Conservation (phyloP, 2,113 vertebrate species). For the Amphiprion ocellaris region DNA sequence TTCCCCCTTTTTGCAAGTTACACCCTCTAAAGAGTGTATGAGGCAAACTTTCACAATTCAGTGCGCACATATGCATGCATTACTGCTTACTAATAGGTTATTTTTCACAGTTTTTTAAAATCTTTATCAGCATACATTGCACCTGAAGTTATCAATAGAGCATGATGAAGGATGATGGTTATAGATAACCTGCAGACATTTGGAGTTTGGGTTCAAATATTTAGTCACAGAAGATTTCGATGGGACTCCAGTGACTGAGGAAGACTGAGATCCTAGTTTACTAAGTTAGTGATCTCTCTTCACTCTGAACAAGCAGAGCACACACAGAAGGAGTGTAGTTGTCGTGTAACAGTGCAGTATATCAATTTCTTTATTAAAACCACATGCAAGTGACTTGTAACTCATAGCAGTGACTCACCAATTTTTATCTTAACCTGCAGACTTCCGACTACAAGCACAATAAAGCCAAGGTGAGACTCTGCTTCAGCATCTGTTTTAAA, state of each 20-base stretch:
- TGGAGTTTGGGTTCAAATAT: too few species aligned
- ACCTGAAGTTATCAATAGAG: conserved; percentile 95
- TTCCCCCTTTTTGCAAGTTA: not conserved
- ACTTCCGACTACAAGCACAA: not conserved
- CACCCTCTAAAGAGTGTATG: not conserved
- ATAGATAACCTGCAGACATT: not conserved
- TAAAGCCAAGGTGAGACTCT: conserved; percentile 77
- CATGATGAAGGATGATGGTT: conserved; percentile 38
- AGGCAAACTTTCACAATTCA: not conserved
- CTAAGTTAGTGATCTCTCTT: not conserved
- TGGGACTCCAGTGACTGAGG: too few species aligned
- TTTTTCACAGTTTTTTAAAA: not conserved
- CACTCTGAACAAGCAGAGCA: not conserved
- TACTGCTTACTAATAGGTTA: not conserved
- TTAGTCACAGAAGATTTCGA: too few species aligned
- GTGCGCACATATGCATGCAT: not conserved
- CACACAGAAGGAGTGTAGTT: not conserved
- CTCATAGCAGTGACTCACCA: not conserved
- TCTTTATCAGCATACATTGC: conserved; percentile 91
- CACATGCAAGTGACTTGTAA: not conserved
- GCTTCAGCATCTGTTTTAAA: not conserved
- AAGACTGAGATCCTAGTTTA: too few species aligned
- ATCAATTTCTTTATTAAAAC: not conserved
- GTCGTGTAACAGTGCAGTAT: not conserved
- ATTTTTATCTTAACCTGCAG: not conserved